Base-by-base conservation (phyloP, 2,888 invertebrate species). In the Latheticus oryzae region DNA sequence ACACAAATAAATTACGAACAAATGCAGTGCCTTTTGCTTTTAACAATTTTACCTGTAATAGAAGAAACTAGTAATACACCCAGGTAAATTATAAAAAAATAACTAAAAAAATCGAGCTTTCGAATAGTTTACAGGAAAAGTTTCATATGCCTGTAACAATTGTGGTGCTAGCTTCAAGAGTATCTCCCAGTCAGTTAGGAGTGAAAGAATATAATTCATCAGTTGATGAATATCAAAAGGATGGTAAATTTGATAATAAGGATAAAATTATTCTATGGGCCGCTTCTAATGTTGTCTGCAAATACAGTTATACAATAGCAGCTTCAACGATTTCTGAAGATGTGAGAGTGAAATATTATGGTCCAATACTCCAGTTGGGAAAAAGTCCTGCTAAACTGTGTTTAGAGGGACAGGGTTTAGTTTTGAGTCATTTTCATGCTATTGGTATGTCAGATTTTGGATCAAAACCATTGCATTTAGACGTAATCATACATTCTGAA, bases 261-360 rank as follows among this genome's bases (percentile, higher is more conserved):
- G 76, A 77, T 51, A 70, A 70, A 52, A 68, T 75, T 16, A 65
- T 77, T n/a, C 65, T 77, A 11, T 77, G 76, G 74, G 58, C 75
- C 5, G 70, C 72, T 1, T 77, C 76, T 1, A 76, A 76, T 61
- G 58, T 76, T 15, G 47, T 55, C 2, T 73, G 71, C 0, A 70
- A 68, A 38, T 67, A 67, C 15, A 73, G 67, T 40, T 78, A 75
- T 54, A 76, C 77, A 2, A 65, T 76, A 1, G 76, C 76, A 0
- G 71, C 71, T 3, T 76, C 76, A 0, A 74, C 74, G 0, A 43
- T 70, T n/a, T 66, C 69, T 40, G 74, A 74, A 35, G 65, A 69
- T 15, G 67, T 73, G 5, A 67, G 76, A 26, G 58, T 75, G 19
- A 77, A 77, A 58, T 77, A 75, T 59, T 76, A 65, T 54, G 77